Base-by-base conservation (phyloP, 2,113 vertebrate species). In the Tetrao urogallus region DNA sequence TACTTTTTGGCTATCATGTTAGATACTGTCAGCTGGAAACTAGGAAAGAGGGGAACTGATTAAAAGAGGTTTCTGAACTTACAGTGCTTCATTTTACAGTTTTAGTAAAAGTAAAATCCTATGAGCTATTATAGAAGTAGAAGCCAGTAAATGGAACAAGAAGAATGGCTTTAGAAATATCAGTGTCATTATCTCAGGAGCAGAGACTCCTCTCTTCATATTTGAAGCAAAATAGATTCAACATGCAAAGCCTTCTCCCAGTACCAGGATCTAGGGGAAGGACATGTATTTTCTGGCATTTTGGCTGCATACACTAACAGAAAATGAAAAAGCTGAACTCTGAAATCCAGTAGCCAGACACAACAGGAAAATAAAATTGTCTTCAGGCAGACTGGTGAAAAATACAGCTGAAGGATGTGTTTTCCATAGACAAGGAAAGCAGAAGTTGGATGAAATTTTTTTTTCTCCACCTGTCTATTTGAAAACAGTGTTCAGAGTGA, bases 301-400 rank as follows among this genome's bases (percentile, higher is more conserved):
- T 82, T 92, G 79, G 88, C 85, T 75, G 78, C 89, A 57, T 34
- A 54, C 13, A 48, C 27, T 57, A 71, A 12, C 70, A 78, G 83
- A 88, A 92, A 94, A 70, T 42, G 56, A 86, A 34, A 93, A 45
- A 76, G 74, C 56, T 73, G 18, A 69, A 21, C 65, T 70, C 58
- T 81, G 72, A 81, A 89, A 79, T 76, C 24, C 56, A 58, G 28
- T 63, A 75, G 58, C 81, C 86, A 94, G 58, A 85, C 72, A 47
- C 38, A 94, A 90, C 22, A 93, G 63, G 66, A 93, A 86, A 86
- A 52, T 36, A 87, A 92, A 92, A 91, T 65, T 88, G 78, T 91
- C 78, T 94, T 28, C 30, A 87, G 91, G 63, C 74, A 94, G 67
- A 40, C 27, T 45, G 76, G 52, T 81, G 65, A 19, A 81, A 95